phyloP scores from a whole-genome alignment of 2,888 invertebrate genomes.

The Torymus auratus region DNA sequence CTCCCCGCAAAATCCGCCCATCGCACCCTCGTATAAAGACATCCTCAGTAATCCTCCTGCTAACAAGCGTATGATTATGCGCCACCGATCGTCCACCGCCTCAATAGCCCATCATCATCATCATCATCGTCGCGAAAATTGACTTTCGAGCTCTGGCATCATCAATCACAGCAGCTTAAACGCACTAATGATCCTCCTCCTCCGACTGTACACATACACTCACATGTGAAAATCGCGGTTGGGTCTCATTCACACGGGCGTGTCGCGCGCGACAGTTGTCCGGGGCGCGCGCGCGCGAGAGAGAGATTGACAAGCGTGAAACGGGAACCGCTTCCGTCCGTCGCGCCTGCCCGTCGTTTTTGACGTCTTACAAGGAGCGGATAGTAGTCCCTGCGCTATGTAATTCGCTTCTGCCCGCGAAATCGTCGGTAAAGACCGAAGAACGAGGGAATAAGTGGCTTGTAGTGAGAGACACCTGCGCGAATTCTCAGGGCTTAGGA shows the following conservation, averaged over 20 bases:
- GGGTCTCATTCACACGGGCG: slow-evolving; percentile 32
- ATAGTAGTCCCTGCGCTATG: not conserved
- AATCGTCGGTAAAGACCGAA: slow-evolving; percentile 29
- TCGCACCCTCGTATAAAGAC: slow-evolving; percentile 10
- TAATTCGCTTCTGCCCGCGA: slow-evolving; percentile 25
- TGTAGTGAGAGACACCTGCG: slow-evolving; percentile 14
- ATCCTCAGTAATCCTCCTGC: not conserved
- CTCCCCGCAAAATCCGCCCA: too few species aligned
- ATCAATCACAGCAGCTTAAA: slow-evolving; percentile 34
- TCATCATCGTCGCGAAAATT: too few species aligned
- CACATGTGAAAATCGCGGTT: slow-evolving; percentile 8
- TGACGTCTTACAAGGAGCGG: not conserved
- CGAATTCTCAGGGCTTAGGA: not conserved
- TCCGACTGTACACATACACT: not conserved
- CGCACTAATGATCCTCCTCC: not conserved
- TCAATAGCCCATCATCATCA: too few species aligned
- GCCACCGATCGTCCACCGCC: slow-evolving; percentile 1
- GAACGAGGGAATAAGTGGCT: not conserved
- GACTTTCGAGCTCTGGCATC: not conserved
- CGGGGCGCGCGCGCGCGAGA: not conserved
- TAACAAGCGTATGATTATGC: slow-evolving; percentile 49
- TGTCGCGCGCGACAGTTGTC: not conserved
- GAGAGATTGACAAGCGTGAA: not conserved
- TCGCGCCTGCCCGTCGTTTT: not conserved
- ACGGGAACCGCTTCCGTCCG: not conserved